These are phyloP conservation scores for Uria lomvia DNA, from an alignment of 2,113 vertebrate species.

Conservation along the genomic window DNA sequence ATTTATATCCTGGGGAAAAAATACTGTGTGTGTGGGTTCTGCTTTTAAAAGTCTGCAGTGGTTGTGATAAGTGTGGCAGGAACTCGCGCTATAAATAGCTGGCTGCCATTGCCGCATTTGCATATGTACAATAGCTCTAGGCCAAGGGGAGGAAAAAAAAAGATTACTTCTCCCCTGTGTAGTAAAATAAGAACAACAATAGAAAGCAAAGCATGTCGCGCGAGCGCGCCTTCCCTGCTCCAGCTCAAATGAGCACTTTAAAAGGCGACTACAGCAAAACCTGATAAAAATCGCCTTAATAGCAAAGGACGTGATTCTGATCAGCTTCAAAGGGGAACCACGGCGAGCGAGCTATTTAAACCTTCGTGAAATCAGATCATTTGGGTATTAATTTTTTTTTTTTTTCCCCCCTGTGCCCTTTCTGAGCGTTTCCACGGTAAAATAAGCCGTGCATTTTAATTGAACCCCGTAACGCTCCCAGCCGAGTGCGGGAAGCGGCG, in stretches of 20 bases:
- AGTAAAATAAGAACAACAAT: slow-evolving; percentile 58
- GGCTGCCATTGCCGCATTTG: slow-evolving; percentile 73
- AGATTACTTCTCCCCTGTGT: slow-evolving; percentile 61
- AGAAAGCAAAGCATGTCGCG: slow-evolving; percentile 39
- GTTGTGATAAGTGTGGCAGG: slow-evolving; percentile 76
- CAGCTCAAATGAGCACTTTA: neutral
- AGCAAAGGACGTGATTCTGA: slow-evolving; percentile 44
- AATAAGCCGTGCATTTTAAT: slow-evolving; percentile 1
- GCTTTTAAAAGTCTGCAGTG: slow-evolving; percentile 74
- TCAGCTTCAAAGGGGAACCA: slow-evolving; percentile 22
- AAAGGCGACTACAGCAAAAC: slow-evolving; percentile 15
- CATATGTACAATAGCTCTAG: slow-evolving; percentile 79
- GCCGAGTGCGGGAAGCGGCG: rapidly evolving
- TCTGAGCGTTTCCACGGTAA: neutral
- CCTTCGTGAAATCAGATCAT: slow-evolving; percentile 10
- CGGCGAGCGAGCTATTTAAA: neutral
- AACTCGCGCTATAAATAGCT: slow-evolving; percentile 78
- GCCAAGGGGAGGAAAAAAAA: slow-evolving; percentile 59
- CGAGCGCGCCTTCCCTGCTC: slow-evolving; percentile 8
- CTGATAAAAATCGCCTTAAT: slow-evolving; percentile 55
- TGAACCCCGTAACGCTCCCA: rapidly evolving
- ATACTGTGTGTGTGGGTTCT: slow-evolving; percentile 51
- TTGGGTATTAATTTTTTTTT: neutral
- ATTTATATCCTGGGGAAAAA: slow-evolving; percentile 81
- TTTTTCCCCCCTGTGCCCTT: neutral